Evolutionary conservation across 2,888 invertebrate genomes (phyloP).

Genomic region (Unio pictorum): DNA sequence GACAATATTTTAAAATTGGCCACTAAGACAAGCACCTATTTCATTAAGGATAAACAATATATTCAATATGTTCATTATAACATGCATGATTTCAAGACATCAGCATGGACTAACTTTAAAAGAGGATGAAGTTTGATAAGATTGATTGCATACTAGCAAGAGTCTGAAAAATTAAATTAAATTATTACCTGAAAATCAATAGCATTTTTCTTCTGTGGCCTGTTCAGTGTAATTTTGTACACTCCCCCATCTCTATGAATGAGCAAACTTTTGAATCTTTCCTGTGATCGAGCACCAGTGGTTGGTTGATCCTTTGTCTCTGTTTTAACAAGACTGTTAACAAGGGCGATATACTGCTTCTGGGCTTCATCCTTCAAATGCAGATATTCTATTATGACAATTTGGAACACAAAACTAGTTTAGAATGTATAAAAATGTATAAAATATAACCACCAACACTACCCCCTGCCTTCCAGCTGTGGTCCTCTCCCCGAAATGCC

Average conservation of each 20-base stretch:
- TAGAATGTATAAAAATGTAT: neutral
- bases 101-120: too few species aligned
- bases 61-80: too few species aligned
- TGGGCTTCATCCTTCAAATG: conserved; percentile 73
- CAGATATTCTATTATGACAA: conserved; percentile 8
- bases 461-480: too few species aligned
- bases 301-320: conserved; percentile 36
- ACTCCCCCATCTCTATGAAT: conserved; percentile 51
- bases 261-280: conserved; percentile 57
- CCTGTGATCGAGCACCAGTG: conserved; percentile 16
- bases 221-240: conserved; percentile 76
- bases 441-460: neutral
- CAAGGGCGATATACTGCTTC: conserved; percentile 72
- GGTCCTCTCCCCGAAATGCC: too few species aligned
- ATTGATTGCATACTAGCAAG: neutral
- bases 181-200: conserved; percentile 74
- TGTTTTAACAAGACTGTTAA: conserved; percentile 68
- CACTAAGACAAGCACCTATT: too few species aligned
- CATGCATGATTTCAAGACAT: neutral
- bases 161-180: neutral
- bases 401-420: neutral
- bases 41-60: too few species aligned
- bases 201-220: conserved; percentile 87
- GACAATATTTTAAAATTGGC: too few species aligned
- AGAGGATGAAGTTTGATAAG: neutral